Percentiles rank a stretch among this genome's conserved stretches.
These are phyloP conservation scores for Rhinolophus ferrumequinum DNA, from an alignment of 2,113 vertebrate species.

Conservation along the genomic window DNA sequence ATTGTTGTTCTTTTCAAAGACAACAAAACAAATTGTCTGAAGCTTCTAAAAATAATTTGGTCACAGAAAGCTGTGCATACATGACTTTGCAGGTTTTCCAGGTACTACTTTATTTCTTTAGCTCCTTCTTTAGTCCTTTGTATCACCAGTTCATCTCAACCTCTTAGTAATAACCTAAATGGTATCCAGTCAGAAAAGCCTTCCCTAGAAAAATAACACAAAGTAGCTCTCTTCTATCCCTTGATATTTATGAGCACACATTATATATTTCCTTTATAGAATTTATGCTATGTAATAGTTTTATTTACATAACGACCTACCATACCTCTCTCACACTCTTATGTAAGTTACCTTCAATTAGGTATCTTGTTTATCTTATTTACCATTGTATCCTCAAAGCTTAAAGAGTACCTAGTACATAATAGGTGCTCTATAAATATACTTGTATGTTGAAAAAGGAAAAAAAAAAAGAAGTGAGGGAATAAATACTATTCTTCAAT, in stretches of 20 bases:
- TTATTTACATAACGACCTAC: neutral
- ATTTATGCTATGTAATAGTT: neutral
- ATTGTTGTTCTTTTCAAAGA: neutral
- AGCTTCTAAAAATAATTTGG: neutral
- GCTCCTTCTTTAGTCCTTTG: neutral
- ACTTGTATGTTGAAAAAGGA: neutral
- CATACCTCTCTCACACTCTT: neutral
- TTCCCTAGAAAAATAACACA: neutral
- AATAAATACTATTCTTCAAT: neutral
- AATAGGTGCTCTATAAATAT: neutral
- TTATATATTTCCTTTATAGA: neutral
- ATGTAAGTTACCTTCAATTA: neutral
- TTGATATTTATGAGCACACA: neutral
- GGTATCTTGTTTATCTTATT: neutral
- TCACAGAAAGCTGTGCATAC: accelerated
- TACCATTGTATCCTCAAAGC: neutral
- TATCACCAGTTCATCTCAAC: neutral
- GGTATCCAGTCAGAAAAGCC: neutral
- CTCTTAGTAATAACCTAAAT: neutral
- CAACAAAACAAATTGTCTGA: neutral
- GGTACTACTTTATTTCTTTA: accelerated
- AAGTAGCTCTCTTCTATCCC: neutral
- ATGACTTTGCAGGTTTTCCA: neutral
- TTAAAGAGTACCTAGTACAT: neutral
- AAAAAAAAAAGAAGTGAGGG: neutral